Base-by-base conservation (phyloP, 2,113 vertebrate species). In the Tragelaphus strepsiceros region DNA sequence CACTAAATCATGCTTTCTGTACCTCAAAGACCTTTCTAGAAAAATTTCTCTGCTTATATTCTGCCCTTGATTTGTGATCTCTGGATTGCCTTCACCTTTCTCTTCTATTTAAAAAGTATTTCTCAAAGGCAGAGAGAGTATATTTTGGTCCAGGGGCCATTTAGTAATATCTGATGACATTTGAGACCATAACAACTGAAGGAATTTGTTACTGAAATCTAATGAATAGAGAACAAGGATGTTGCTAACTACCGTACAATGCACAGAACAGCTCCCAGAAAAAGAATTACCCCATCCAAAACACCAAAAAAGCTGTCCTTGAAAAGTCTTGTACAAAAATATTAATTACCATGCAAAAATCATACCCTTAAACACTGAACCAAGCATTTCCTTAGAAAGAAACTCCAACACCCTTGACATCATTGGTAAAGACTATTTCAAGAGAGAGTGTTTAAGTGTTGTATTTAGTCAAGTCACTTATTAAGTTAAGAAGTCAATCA, bases 401-500 rank as follows among this genome's bases (percentile, higher is more conserved):
- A 84, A 24, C 6, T 16, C 8, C 8, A 13, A 3, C 2, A 35
- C 9, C 21, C 71, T 64, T 96, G 71, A 74, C 24, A 54, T 96
- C 32, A n/a, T 13, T 81, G 82, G 51, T 49, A 28, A 94, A 93
- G 21, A 14, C 67, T 92, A 14, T 83, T 89, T 92, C 71, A 88
- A 90, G 78, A 77, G 94, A 88, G 28, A 54, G 35, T 89, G 71
- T 94, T 93, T 96, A 93, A 93, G 11, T 83, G 87, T 95, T 93
- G 24, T 64, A 64, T 93, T 97, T 82, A 96, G 74, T 88, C 92
- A 97, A 97, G 67, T 96, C 32, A 96, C 54, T 96, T 85, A 97
- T 58, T 95, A 94, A 97, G 85, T 98, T 98, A 98, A 96, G 46
- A 92, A 98, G 95, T 97, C 96, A 97, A 89, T 98, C 98, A 98